Base-by-base conservation (phyloP, 2,888 invertebrate species). In the Leucophora obtusa region DNA sequence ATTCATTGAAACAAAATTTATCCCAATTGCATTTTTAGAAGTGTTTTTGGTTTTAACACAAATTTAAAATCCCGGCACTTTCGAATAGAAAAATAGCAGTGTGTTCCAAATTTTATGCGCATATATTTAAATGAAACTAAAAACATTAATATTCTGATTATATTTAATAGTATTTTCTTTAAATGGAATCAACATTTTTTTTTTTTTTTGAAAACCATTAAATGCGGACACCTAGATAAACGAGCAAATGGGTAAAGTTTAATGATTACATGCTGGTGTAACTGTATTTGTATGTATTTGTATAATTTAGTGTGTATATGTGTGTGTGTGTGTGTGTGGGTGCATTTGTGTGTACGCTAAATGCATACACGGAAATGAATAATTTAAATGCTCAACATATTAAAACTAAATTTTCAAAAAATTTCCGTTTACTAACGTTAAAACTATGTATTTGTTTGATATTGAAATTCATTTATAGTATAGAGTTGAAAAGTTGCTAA, bases 301-400 rank as follows among this genome's bases (percentile, higher is more conserved):
- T 38, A 11, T 38, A 38, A 11, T 11, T 11, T 59, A 28, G 7
- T 6, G 21, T 7, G 15, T 58, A 6, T 47, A 2, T 43, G 9
- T n/a, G 56, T 35, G 50, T 63, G 50, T 51, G 38, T 60, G 33
- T 35, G 50, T 63, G 50, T 51, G 38, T 60, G 33, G 51, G 28
- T 35, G 28, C 8, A 56, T n/a, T 47, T 28, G 33, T 38, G 10
- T 9, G 38, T 38, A 38, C 3, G 7, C 28, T 7, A 28, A 38
- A 74, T 1, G 43, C 69, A 63, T 51, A 63, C 74, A 60, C 74
- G 79, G 79, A 79, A 71, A 66, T 74, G 54, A 70, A 79, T 75
- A 79, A 79, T 79, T 79, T 74, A 79, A 79, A 70, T 74, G 66
- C 65, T 59, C 70, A 50, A 65, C 74, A 66, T 66, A 79, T 75